phyloP scores from a whole-genome alignment of 2,888 invertebrate genomes.

The Pseudococcus viburni region DNA sequence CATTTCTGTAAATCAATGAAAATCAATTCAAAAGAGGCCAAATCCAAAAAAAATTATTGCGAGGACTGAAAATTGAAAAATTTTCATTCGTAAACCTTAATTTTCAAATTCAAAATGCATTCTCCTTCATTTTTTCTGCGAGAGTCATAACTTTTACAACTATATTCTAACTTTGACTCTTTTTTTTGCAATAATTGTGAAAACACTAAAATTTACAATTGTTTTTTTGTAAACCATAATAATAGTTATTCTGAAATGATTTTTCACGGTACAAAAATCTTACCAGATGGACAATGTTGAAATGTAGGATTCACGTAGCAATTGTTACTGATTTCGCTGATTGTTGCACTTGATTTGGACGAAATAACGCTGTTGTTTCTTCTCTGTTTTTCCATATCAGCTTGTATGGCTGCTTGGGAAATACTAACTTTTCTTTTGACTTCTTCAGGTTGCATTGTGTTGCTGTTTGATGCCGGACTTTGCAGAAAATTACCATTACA shows the following conservation, averaged over 20 bases:
- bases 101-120: too few relatives aligned
- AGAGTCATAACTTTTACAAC: too few relatives aligned
- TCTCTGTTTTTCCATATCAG: constrained; percentile 71
- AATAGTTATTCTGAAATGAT: background rate
- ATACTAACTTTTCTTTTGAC: constrained; percentile 78
- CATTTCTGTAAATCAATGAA: too few relatives aligned
- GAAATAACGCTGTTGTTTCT: constrained; percentile 73
- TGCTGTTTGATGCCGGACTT: background rate
- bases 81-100: too few relatives aligned
- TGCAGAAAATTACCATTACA: background rate
- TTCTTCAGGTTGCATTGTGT: constrained; percentile 71
- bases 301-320: constrained; percentile 60
- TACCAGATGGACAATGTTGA: constrained; percentile 51
- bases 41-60: too few relatives aligned
- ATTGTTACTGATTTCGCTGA: constrained; percentile 1
- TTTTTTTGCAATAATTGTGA: too few relatives aligned
- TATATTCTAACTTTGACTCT: too few relatives aligned
- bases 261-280: background rate
- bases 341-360: constrained; percentile 69
- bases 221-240: too few relatives aligned
- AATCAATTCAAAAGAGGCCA: too few relatives aligned
- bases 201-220: too few relatives aligned
- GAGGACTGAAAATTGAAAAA: too few relatives aligned
- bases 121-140: too few relatives aligned
- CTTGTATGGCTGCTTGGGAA: constrained; percentile 75